Base-by-base conservation (phyloP, 2,113 vertebrate genomes). In the Lagopus leucura region DNA sequence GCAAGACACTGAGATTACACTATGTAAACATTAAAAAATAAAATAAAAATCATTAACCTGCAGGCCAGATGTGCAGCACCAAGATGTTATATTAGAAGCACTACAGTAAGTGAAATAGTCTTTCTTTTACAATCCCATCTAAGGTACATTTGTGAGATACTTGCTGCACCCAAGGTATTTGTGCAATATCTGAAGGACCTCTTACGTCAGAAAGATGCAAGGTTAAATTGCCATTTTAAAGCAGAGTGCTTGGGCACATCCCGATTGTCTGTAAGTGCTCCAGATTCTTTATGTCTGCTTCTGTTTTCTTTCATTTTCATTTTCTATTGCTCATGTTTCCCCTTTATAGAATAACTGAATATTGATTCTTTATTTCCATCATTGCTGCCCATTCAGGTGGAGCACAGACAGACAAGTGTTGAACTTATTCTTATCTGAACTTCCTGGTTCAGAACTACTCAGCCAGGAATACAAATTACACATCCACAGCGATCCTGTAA, bases 401-500 rank as follows among this genome's bases (percentile, higher is more conserved):
- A 80, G 55, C 72, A 8, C 1, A 74, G 71, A 40, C 25, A 71
- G 69, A 58, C 4, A 10, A 8, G 1, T 6, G 60, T 34, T 47
- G 45, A 70, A 60, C 30, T 52, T n/a, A 11, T 19, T 82, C 47
- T 74, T 86, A 30, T 77, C 73, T 76, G 64, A 73, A 42, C 52
- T 71, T 61, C 32, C 13, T 21, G 25, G 36, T 25, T 87, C 67
- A 28, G 45, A 70, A 55, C 45, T 65, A 58, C 52, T 86, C 63
- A 72, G 27, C 65, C 61, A 86, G 61, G 57, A 94, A 77, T 81
- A 73, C 57, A 90, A 88, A 75, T 77, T 45, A 34, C 65, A 89
- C 57, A 40, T 18, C 47, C 52, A 32, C 0, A 0, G 57, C 1
- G 19, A 78, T 60, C n/a, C 58, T 86, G 45, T 47, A 81, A 87